Base-by-base conservation (phyloP, 2,888 invertebrate genomes). In the Drosophila meridionalis region DNA sequence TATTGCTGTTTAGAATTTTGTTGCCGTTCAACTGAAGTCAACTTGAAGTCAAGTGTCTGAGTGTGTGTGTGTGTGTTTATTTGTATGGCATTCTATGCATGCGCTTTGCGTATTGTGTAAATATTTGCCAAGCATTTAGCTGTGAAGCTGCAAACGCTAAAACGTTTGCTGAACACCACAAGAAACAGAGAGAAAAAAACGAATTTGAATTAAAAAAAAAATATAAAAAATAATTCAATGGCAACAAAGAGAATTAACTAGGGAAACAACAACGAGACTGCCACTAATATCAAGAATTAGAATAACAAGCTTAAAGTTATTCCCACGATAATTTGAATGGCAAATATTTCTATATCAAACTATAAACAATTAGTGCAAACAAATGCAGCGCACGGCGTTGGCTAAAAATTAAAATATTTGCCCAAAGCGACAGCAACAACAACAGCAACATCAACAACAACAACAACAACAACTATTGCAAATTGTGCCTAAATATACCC, bases 61-160 rank as follows among this genome's bases (percentile, higher is more conserved):
- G 3, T 50, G 20, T 50, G 55, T 66, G 36, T 43, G 14, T 20
- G 42, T 42, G n/a, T 42, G 8, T 42, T 42, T 42, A 11, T 12
- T 34, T 50, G 62, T 56, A 50, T 63, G 28, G 28, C 28, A 12
- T n/a, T 64, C 81, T 83, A 83, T 89, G 81, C 70, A 86, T 50
- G 53, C 67, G 69, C 63, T 68, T 82, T 63, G 73, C 76, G 68
- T 76, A 76, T 78, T 83, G 73, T 77, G 78, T 77, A 78, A 87
- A 88, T 90, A 88, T 88, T 88, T 90, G 88, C 69, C 48, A 73
- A 88, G 90, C 91, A 79, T 85, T 90, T 88, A 88, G 72, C 83
- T 81, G 70, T 73, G 47, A 57, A 52, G 43, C 47, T 56, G 55
- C 50, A 53, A 56, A 55, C 47, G 45, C 50, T 59, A 11, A 63